phyloP scores from a whole-genome alignment of 1,140 invertebrate species.

The Nasonia longicornis region DNA sequence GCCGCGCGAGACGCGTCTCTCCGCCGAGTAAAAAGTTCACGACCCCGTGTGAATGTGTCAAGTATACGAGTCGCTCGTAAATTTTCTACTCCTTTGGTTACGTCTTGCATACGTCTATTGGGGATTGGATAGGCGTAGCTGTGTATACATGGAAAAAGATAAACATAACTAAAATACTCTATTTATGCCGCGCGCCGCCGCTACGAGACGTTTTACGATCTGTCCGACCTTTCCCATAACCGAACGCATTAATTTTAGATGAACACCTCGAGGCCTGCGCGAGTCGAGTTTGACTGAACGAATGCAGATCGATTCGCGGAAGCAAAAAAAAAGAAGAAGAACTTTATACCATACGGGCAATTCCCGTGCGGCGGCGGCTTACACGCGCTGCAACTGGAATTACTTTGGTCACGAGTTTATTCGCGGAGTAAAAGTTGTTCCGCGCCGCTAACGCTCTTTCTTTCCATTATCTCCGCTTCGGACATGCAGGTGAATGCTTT shows the following conservation, averaged over 20 bases:
- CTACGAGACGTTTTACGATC: not conserved
- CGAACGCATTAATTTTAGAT: not conserved
- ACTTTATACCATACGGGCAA: not conserved
- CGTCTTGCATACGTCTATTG: conserved; percentile 10
- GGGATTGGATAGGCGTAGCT: not conserved
- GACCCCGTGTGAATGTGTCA: conserved; percentile 13
- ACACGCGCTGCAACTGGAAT: not conserved
- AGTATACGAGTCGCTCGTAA: conserved; percentile 23
- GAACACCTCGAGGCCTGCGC: not conserved
- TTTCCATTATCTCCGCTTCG: not conserved
- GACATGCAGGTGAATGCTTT: not conserved
- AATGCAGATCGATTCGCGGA: not conserved
- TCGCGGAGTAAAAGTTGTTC: conserved; percentile 19
- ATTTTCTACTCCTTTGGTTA: conserved; percentile 24
- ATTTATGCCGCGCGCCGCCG: not conserved
- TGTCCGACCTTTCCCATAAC: not conserved
- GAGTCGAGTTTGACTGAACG: not conserved
- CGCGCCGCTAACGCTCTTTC: not conserved
- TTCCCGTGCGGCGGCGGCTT: not conserved
- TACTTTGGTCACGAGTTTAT: not conserved
- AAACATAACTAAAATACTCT: conserved; percentile 9
- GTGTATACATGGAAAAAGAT: not conserved
- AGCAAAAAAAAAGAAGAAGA: not conserved
- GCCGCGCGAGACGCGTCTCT: not conserved
- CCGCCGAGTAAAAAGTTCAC: conserved; percentile 24